phyloP scores from a whole-genome alignment of 2,888 invertebrate genomes.

The Lasioglossum villosulum region DNA sequence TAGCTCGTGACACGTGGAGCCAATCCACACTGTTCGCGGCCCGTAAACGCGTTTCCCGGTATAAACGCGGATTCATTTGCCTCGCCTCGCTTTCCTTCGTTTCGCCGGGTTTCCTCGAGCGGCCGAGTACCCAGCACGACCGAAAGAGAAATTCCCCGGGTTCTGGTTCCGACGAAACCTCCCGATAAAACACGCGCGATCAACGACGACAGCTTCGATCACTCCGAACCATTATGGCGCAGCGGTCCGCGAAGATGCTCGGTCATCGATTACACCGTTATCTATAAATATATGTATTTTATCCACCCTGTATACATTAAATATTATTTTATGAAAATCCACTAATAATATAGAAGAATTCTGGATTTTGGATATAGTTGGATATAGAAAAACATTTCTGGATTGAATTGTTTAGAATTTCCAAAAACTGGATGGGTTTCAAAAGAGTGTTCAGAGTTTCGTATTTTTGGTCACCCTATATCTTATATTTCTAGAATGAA shows the following conservation, averaged over 20 bases:
- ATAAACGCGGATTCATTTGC: conserved; percentile 46
- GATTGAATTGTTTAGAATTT: no score
- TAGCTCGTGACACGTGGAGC: conserved; percentile 42
- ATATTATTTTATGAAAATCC: no score
- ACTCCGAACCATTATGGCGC: not conserved
- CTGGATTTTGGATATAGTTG: no score
- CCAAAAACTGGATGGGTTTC: no score
- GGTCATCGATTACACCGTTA: not conserved
- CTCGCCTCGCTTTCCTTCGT: conserved; percentile 44
- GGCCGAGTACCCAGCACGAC: not conserved
- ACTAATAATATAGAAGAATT: no score
- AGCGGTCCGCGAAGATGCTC: not conserved
- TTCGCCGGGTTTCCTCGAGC: not conserved
- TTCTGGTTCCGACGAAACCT: conserved; percentile 3
- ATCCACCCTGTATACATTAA: no score
- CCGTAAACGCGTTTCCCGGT: conserved; percentile 27
- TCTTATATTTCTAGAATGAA: no score
- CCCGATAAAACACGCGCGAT: not conserved
- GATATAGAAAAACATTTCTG: no score
- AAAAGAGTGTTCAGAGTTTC: no score
- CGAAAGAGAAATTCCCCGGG: conserved; percentile 35
- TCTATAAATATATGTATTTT: no score
- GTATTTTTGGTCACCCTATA: no score
- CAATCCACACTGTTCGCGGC: conserved; percentile 39
- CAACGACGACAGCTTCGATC: not conserved